These are phyloP conservation scores for Drosophila diplacantha DNA, from an alignment of 2,888 invertebrate genomes.

Conservation along the genomic window DNA sequence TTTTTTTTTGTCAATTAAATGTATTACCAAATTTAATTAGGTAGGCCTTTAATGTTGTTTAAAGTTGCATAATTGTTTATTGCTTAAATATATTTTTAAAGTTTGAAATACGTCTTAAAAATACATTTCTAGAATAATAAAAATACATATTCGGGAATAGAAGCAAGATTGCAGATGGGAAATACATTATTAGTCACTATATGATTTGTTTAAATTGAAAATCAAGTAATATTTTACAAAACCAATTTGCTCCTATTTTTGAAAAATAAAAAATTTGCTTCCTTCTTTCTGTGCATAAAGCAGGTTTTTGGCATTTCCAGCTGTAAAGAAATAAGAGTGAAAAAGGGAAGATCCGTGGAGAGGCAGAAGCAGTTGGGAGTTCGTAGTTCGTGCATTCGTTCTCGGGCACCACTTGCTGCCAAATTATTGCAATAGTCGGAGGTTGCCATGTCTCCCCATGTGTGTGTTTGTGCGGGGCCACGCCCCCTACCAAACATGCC, in stretches of 20 bases:
- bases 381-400: conserved; percentile 24
- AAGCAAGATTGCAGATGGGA: too few relatives aligned
- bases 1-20: background rate
- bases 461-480: conserved; percentile 27
- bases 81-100: too few relatives aligned
- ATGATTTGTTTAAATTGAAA: background rate
- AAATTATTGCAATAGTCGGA: conserved; percentile 56
- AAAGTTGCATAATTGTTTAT: too few relatives aligned
- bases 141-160: background rate
- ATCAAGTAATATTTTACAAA: background rate
- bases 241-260: too few relatives aligned
- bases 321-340: conserved; percentile 11
- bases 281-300: conserved; percentile 1
- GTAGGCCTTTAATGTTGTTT: too few relatives aligned
- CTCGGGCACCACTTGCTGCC: conserved; percentile 58
- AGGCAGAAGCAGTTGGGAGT: conserved; percentile 17
- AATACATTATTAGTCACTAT: too few relatives aligned
- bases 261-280: background rate
- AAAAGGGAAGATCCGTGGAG: conserved; percentile 5
- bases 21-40: too few relatives aligned
- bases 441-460: conserved; percentile 39
- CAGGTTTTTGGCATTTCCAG: conserved; percentile 24
- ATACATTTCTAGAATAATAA: too few relatives aligned
- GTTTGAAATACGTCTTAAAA: background rate
- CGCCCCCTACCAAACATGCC: conserved; percentile 1